phyloP scores from a whole-genome alignment of 2,888 invertebrate species.

The Coelinius sp. region DNA sequence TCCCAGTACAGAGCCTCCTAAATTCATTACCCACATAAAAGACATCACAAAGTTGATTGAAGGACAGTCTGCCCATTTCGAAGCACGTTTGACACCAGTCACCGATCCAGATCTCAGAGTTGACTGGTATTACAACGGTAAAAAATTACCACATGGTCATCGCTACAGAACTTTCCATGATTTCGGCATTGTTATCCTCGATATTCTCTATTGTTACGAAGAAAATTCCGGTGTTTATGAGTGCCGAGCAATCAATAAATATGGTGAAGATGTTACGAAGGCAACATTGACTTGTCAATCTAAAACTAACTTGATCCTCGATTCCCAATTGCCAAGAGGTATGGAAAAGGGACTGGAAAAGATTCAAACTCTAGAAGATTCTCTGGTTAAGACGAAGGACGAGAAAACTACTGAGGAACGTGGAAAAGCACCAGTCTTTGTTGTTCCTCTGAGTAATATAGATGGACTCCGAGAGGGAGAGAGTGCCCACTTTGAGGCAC shows the following conservation, averaged over 20 bases:
- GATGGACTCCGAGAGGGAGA: constrained; percentile 92
- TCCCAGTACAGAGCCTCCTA: constrained; percentile 86
- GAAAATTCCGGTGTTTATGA: constrained; percentile 96
- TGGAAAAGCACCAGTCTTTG: constrained; percentile 91
- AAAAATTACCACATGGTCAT: constrained; percentile 93
- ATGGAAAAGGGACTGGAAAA: constrained; percentile 97
- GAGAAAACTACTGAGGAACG: constrained; percentile 81
- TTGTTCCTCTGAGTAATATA: constrained; percentile 88
- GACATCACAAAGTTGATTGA: constrained; percentile 90
- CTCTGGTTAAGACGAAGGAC: constrained; percentile 83
- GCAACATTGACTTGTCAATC: constrained; percentile 89
- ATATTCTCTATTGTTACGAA: constrained; percentile 95
- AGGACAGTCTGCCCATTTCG: constrained; percentile 94
- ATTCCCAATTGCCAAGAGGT: constrained; percentile 93
- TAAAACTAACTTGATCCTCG: constrained; percentile 90
- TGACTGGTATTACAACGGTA: constrained; percentile 96
- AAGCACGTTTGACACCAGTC: constrained; percentile 93
- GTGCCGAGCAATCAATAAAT: constrained; percentile 92
- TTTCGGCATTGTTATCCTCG: constrained; percentile 96
- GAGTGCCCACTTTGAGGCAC: constrained; percentile 91
- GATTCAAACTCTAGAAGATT: constrained; percentile 92
- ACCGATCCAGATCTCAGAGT: constrained; percentile 95
- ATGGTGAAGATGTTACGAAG: constrained; percentile 89
- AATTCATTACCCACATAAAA: constrained; percentile 89
- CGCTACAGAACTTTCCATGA: constrained; percentile 98